Conservation (phyloP, 1,140 invertebrate genomes). For the Tribolium castaneum region DNA sequence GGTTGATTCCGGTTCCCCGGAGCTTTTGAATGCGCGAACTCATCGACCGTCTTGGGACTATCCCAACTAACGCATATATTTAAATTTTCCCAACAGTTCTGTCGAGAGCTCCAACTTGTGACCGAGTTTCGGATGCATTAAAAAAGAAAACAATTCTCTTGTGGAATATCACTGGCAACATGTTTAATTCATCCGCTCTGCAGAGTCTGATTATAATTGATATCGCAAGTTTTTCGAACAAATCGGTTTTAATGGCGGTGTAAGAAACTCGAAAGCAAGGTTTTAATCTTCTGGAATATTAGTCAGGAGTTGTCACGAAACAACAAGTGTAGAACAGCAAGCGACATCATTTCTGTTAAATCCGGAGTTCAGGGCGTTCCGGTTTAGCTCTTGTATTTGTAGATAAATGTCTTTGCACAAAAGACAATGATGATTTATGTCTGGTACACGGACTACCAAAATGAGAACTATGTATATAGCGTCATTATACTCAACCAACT, state of each 20-base stretch:
- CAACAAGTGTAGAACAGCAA: slow-evolving; percentile 7
- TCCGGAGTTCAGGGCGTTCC: slow-evolving; percentile 46
- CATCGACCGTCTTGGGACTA: slow-evolving; percentile 28
- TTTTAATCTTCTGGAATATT: background rate
- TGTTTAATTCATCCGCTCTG: slow-evolving; percentile 14
- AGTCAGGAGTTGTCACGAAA: background rate
- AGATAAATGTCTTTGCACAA: slow-evolving; percentile 52
- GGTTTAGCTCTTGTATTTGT: slow-evolving; percentile 46
- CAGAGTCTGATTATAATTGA: background rate
- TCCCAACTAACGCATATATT: slow-evolving; percentile 34
- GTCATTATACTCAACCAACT: slow-evolving; percentile 35
- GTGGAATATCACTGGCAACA: background rate
- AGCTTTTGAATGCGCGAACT: slow-evolving; percentile 30
- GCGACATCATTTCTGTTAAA: slow-evolving; percentile 43
- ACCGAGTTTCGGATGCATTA: slow-evolving; percentile 18
- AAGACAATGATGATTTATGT: slow-evolving; percentile 52
- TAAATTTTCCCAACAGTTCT: slow-evolving; percentile 26
- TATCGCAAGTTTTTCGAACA: background rate
- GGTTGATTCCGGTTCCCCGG: slow-evolving; percentile 30
- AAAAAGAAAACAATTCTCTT: slow-evolving; percentile 27
- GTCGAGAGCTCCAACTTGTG: slow-evolving; percentile 25
- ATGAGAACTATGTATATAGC: slow-evolving; percentile 42
- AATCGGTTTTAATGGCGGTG: background rate
- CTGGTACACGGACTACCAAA: slow-evolving; percentile 44
- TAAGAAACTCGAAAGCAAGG: background rate